Evolutionary conservation across 37 sponge, comb jelly and placozoan genomes (phyloP), one percentile per base, ranked within the genome.

Genomic region (Ephydatia muelleri): DNA sequence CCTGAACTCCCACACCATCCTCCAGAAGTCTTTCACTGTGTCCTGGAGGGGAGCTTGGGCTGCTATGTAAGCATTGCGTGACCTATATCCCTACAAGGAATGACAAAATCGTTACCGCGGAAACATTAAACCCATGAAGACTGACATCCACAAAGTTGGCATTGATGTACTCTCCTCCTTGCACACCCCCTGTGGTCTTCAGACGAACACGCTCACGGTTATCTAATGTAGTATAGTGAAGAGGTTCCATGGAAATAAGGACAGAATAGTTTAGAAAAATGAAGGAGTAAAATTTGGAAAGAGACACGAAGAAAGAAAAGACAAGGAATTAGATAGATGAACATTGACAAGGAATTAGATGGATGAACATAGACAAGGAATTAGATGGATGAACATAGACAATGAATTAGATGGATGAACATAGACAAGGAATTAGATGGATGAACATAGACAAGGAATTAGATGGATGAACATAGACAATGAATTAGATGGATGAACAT

Each of bases 81-180:
- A 33, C 67, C 6, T 74, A 38, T 76, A 86, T 13, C 87, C 91
- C 88, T 88, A 35, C 16, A 34, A 4, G n/a, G 32, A 16, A 31
- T 6, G 36, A 38, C 9, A 14, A 1, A 57, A 57, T 21, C 16
- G 57, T 57, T 57, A 57, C 57, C 57, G 16, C 16, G 57, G 57
- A 57, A 57, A 57, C 79, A 78, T 29, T 21, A 43, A 2, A 40
- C 0, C 23, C 28, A 19, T 19, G 29, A 25, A 48, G 19, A 27
- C 93, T 87, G 79, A 93, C 93, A 82, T 93, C 90, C 1, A 93
- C 68, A 76, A 81, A 89, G 84, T 84, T 93, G 76, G 93, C 93
- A 79, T 93, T 93, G 72, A 93, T 86, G 78, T 93, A 93, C n/a
- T 93, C 87, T 67, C 35, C 77, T 33, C 83, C 83, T 33, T 49